phyloP scores from a whole-genome alignment of 1,140 invertebrate species.

The Thaumetopoea pityocampa region DNA sequence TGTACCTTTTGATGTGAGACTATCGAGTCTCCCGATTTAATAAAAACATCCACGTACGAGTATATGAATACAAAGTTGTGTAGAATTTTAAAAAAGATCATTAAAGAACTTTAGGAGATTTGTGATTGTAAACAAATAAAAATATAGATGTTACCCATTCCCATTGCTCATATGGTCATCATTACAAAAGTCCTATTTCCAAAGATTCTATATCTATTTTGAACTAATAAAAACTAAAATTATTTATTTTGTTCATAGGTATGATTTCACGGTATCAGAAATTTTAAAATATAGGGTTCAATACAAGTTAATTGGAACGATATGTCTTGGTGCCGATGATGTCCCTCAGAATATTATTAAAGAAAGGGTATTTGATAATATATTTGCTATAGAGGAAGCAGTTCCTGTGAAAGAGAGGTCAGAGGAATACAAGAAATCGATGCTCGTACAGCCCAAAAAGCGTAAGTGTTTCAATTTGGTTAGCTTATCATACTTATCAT shows the following conservation, averaged over 20 bases:
- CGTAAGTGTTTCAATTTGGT: conserved; percentile 53
- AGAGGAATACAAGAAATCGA: conserved; percentile 43
- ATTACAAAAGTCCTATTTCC: too few species aligned
- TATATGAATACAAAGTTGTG: too few species aligned
- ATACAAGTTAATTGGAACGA: conserved; percentile 59
- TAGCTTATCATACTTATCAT: too few species aligned
- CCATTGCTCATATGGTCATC: too few species aligned
- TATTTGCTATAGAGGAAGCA: conserved; percentile 79
- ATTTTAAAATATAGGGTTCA: conserved; percentile 47
- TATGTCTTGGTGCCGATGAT: conserved; percentile 66
- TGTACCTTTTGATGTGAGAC: too few species aligned
- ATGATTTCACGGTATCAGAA: conserved; percentile 73
- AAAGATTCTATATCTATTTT: neutral
- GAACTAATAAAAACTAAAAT: neutral
- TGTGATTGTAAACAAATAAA: too few species aligned
- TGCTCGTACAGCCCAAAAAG: conserved; percentile 43
- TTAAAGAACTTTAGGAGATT: too few species aligned
- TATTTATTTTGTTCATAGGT: conserved; percentile 47
- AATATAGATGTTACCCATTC: too few species aligned
- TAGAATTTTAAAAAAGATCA: conserved; percentile 3
- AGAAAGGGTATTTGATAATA: conserved; percentile 77
- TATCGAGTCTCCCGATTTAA: too few species aligned
- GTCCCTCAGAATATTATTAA: conserved; percentile 76
- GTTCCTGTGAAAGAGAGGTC: conserved; percentile 56
- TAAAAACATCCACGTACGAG: too few species aligned